A percentile compares a stretch with the other conserved stretches of the same genome.
Evolutionary conservation across 1,140 invertebrate genomes (phyloP).

Genomic region (Tetraneura akinire): DNA sequence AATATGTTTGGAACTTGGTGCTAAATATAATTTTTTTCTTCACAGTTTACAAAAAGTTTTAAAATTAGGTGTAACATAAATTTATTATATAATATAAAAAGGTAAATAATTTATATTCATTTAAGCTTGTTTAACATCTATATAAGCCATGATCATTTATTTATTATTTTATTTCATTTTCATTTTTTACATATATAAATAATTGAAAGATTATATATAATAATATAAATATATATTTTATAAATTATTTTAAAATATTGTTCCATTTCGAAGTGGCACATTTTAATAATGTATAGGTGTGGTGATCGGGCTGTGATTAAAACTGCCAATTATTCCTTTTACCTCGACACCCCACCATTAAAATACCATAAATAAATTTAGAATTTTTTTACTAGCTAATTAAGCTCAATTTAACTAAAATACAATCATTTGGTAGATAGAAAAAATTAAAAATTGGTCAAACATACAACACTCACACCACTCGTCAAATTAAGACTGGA

Average conservation of each 20-base stretch:
- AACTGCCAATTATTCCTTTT: conserved; percentile 42
- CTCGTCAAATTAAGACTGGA: conserved; percentile 36
- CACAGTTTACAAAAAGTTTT: conserved; percentile 46
- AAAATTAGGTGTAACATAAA: conserved; percentile 36
- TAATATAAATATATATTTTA: conserved; percentile 51
- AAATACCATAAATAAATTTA: conserved; percentile 24
- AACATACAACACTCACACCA: neutral
- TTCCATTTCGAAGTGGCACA: conserved; percentile 48
- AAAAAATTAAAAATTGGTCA: conserved; percentile 24
- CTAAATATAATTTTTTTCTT: conserved; percentile 49
- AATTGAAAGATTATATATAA: conserved; percentile 47
- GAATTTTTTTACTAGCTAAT: conserved; percentile 50
- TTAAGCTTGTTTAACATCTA: conserved; percentile 38
- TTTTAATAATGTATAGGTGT: conserved; percentile 46
- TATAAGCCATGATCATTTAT: conserved; percentile 44
- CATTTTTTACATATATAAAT: conserved; percentile 36
- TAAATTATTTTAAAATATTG: conserved; percentile 46
- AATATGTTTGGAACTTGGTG: conserved; percentile 46
- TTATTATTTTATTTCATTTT: conserved; percentile 45
- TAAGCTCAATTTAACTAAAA: conserved; percentile 48
- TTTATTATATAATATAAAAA: conserved; percentile 37
- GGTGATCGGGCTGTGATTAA: conserved; percentile 50
- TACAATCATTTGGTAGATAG: conserved; percentile 49
- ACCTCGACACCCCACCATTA: conserved; percentile 42
- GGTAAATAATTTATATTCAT: conserved; percentile 40